phyloP scores from a whole-genome alignment of 2,888 invertebrate species.

The Sinotaia quadrata region DNA sequence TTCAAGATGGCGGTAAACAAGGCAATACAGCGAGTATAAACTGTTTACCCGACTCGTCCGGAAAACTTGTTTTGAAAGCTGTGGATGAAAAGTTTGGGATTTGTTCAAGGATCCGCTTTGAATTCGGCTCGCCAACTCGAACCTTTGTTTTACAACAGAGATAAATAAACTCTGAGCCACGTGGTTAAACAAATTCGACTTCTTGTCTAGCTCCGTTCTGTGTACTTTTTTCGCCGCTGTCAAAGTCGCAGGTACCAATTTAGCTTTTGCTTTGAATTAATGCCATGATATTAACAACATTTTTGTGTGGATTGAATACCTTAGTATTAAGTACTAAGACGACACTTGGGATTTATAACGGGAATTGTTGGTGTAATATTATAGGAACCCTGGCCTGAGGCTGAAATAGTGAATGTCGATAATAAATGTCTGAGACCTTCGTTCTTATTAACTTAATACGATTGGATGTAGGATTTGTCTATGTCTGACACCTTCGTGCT shows the following conservation, averaged over 20 bases:
- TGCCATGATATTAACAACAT: too few relatives aligned
- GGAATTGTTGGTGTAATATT: too few relatives aligned
- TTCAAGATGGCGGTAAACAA: slow-evolving; percentile 26
- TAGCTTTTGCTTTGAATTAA: too few relatives aligned
- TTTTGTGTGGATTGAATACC: too few relatives aligned
- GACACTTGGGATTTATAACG: too few relatives aligned
- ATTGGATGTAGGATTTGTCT: too few relatives aligned
- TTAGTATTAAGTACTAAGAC: too few relatives aligned
- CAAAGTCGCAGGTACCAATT: slow-evolving; percentile 18
- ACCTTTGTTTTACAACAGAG: slow-evolving; percentile 26
- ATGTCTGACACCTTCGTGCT: too few relatives aligned
- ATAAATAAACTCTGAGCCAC: slow-evolving; percentile 19
- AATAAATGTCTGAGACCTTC: too few relatives aligned
- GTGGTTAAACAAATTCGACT: background rate
- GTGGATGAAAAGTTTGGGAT: slow-evolving; percentile 25
- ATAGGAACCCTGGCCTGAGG: too few relatives aligned
- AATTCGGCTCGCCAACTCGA: background rate
- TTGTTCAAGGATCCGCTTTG: slow-evolving; percentile 17
- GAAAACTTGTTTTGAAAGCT: slow-evolving; percentile 26
- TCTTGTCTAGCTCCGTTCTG: slow-evolving; percentile 9
- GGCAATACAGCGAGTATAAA: slow-evolving; percentile 3
- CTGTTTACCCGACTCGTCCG: slow-evolving; percentile 20
- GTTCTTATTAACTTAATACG: too few relatives aligned
- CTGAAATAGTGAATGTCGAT: too few relatives aligned
- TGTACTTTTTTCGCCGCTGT: background rate